phyloP scores from a whole-genome alignment of 2,113 vertebrate species.

The Jacana jacana region DNA sequence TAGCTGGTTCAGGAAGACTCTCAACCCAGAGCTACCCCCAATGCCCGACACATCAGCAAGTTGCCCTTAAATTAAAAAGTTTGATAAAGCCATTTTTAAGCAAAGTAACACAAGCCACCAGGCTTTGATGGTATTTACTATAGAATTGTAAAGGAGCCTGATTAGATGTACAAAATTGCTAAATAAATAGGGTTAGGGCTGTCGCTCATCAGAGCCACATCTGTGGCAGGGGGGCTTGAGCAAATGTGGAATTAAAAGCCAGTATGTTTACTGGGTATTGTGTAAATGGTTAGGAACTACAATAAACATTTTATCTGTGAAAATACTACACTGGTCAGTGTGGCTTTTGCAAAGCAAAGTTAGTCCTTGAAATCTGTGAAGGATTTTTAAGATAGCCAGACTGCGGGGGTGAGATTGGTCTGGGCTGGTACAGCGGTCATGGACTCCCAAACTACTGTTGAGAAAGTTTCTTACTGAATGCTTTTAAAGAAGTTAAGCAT shows the following conservation, averaged over 20 bases:
- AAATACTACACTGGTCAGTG: neutral
- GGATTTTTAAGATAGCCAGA: neutral
- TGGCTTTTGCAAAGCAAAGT: neutral
- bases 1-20: neutral
- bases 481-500: neutral
- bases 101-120: neutral
- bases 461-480: neutral
- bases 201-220: rapidly evolving
- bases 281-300: neutral
- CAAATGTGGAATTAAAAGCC: neutral
- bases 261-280: neutral
- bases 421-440: neutral
- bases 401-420: neutral
- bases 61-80: neutral
- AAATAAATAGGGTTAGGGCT: neutral
- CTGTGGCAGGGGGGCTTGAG: neutral
- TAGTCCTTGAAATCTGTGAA: neutral
- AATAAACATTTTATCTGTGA: neutral
- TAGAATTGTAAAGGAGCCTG: neutral
- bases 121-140: neutral
- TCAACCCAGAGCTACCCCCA: neutral
- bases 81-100: neutral
- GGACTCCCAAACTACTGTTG: neutral
- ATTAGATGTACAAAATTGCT: neutral
- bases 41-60: neutral